Base-by-base conservation (phyloP, 2,797 vertebrate genomes). In the Cottoperca gobio region DNA sequence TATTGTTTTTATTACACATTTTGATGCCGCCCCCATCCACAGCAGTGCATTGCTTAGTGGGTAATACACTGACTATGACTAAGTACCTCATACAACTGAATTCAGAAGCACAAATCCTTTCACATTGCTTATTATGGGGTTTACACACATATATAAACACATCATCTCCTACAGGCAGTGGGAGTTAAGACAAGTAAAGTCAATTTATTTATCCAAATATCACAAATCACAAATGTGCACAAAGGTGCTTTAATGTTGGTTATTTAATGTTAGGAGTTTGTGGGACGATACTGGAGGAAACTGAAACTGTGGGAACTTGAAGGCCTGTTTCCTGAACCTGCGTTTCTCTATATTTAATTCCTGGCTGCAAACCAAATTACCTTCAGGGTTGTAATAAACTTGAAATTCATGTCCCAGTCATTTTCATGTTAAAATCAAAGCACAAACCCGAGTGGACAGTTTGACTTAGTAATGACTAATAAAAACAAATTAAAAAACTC, bases 401-500 rank as follows among this genome's bases (percentile, higher is more conserved):
- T n/a, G 3, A 24, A 59, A 59, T 11, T 37, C 0, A 26, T 49
- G 24, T 35, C 19, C 2, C 42, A 35, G 43, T 23, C 4, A 13
- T 21, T n/a, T 43, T 6, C 33, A 21, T 17, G 11, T 48, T 66
- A 8, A 39, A 26, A 14, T 45, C 3, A 28, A 21, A 63, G 43
- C 43, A 26, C 23, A 78, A 79, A 71, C 63, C 33, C 8, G 63
- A 49, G 23, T 14, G 55, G 61, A 71, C 45, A 43, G 58, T 61
- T 59, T 31, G 31, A 70, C 16, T 43, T 12, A 3, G 6, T 11
- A 28, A 50, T 7, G 16, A 33, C 28, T 39, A 57, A 48, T 54
- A 5, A 35, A 14, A 17, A 37, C 9, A 37, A 42, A n/a, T 28
- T 0, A 11, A 21, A 45, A 11, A 40, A 11, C 11, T 23, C 3